Base-by-base conservation (phyloP, 2,888 invertebrate genomes). In the Lamellibrachia columna region DNA sequence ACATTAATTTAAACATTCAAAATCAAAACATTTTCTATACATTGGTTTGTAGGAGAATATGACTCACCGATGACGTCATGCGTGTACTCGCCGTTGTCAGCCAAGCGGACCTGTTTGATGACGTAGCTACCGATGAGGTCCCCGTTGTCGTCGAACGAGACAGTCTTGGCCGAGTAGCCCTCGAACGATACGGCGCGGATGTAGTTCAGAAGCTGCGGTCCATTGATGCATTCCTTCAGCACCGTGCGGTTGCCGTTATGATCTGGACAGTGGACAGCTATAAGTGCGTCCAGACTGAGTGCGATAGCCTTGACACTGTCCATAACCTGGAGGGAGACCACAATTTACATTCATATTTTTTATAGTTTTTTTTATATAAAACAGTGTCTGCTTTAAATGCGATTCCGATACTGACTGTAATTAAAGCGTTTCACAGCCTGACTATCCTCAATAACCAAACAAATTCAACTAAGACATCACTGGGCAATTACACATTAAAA, bases 81-180 rank as follows among this genome's bases (percentile, higher is more conserved):
- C 75, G 75, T 75, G 75, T 75, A 75, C 75, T 75, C 75, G 75
- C 75, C 75, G 75, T 75, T 75, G 75, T 75, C 75, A 15, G 75
- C 75, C 75, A 75, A n/a, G n/a, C 75, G 75, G 75, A 75, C 75
- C 92, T 95, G 95, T 22, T 92, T 93, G 52, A 95, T 92, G 22
- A 94, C 93, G 55, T 95, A 95, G 60, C 94, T 93, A 3, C 95
- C 94, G 60, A 95, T 93, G 2, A 95, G 93, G 91, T 95, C 95
- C 0, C 95, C 95, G 52, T 95, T 93, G 90, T 94, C 93, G 93
- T 95, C 95, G 92, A 95, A 95, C n/a, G 93, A 92, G 53, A 95
- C 93, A 6, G 22, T 75, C 53, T 94, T 92, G 2, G 95, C 95
- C 91, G 93, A 93, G 7, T 94, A 93, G 28, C 95, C 95, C 6